Base-by-base conservation (phyloP, 2,113 vertebrate genomes). In the Egretta garzetta region DNA sequence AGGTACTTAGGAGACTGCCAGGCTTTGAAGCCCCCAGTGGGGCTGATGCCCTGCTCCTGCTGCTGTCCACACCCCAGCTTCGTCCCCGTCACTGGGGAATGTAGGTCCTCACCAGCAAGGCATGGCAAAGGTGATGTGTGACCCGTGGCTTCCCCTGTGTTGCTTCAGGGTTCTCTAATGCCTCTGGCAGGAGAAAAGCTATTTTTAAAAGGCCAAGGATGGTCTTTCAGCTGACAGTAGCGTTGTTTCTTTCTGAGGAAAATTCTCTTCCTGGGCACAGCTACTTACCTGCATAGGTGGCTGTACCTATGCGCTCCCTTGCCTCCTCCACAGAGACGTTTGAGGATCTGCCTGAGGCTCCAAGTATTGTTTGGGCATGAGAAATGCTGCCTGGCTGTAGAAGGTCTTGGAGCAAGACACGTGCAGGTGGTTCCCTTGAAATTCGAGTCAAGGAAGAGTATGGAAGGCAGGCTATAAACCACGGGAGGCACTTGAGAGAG, bases 281-380 rank as follows among this genome's bases (percentile, higher is more conserved):
- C 20, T 59, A 1, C 23, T 49, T 60, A 1, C 45, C 53, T 43
- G 37, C n/a, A 21, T 23, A 9, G 14, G 22, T 89, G 49, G 10
- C 33, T 45, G 22, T 32, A 32, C 0, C 0, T 19, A 2, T 14
- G 50, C 23, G 6, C 13, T n/a, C 3, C 17, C 10, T 21, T 32
- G 30, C 32, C 14, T 16, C 43, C 39, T 74, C 56, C 50, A 33
- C 23, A 49, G 37, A 59, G 58, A 43, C 20, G 2, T n/a, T 47
- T 19, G 35, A 41, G 86, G 66, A 30, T 43, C 41, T 68, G 59
- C 35, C 15, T 62, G 18, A 26, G 28, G 21, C 64, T 67, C 37
- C 1, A 2, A 26, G 49, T 59, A 4, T 56, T n/a, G 39, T 66
- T 43, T 62, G 63, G 68, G 32, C 17, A 8, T 33, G n/a, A 80